A percentile compares a stretch with the other conserved stretches of the same genome.
Evolutionary conservation across 2,797 vertebrate species (phyloP).

Genomic region (Furcifer pardalis): DNA sequence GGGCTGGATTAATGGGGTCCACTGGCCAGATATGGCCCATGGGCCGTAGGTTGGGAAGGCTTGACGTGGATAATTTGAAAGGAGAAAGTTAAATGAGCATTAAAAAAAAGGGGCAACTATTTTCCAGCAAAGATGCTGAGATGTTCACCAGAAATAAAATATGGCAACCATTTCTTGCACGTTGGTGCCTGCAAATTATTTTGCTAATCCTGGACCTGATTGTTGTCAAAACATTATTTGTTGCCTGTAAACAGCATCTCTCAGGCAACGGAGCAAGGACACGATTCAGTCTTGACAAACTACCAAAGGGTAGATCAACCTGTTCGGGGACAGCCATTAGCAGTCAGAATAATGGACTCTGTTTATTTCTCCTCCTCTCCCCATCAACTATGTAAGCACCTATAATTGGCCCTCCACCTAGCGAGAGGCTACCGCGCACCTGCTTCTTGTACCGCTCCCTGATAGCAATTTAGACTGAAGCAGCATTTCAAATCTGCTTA

Average conservation of each 20-base stretch:
- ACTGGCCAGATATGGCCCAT: no score
- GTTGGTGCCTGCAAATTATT: neutral
- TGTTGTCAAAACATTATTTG: neutral
- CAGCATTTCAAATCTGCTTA: slow-evolving; percentile 61
- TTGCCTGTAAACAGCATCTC: neutral
- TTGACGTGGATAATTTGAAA: neutral
- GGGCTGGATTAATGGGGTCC: no score
- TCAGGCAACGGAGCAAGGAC: neutral
- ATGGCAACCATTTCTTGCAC: neutral
- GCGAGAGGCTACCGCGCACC: slow-evolving; percentile 35
- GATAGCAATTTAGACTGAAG: slow-evolving; percentile 52
- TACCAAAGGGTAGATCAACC: neutral
- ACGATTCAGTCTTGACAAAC: slow-evolving; percentile 20
- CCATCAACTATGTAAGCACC: neutral
- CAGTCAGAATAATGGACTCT: neutral
- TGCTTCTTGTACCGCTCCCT: slow-evolving; percentile 51
- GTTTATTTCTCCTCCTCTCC: slow-evolving; percentile 23
- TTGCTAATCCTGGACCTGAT: neutral
- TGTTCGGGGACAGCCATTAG: neutral
- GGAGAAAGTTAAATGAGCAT: neutral
- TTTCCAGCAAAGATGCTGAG: neutral
- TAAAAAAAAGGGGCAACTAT: neutral
- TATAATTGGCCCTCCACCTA: slow-evolving; percentile 43
- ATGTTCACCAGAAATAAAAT: neutral
- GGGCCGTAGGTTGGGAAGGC: no score